Conservation (phyloP, 2,888 invertebrate species). For the Xestoiulus laeticollis region DNA sequence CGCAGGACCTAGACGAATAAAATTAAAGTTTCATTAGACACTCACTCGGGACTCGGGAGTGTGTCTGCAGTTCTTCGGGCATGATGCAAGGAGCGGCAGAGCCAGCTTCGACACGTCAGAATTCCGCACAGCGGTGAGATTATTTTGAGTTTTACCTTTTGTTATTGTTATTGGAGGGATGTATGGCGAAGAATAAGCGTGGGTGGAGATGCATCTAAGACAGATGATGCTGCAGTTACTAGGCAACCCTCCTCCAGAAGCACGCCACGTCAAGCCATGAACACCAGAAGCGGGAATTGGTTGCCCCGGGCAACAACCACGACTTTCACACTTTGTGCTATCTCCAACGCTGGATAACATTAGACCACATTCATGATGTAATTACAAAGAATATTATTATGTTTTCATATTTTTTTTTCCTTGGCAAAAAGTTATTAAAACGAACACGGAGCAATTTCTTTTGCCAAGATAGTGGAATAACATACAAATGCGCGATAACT, state of each 20-base stretch:
- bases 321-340: slow-evolving; percentile 11
- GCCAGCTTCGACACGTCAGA: not conserved
- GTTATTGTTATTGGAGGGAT: slow-evolving; percentile 4
- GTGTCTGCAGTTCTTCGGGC: not conserved
- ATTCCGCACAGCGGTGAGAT: not conserved
- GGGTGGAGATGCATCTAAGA: not conserved
- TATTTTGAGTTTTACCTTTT: not conserved
- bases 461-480: not conserved
- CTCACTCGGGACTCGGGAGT: not conserved
- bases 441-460: not conserved
- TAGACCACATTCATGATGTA: not conserved
- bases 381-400: slow-evolving; percentile 34
- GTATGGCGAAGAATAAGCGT: not conserved
- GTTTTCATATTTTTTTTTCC: slow-evolving; percentile 23
- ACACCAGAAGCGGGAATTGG: not conserved
- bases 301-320: slow-evolving; percentile 17
- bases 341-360: not conserved
- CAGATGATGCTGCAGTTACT: slow-evolving; percentile 10
- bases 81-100: not conserved
- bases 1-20: not conserved
- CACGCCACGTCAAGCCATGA: not conserved
- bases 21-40: not conserved
- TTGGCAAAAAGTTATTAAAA: not conserved
- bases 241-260: not conserved
- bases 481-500: slow-evolving; percentile 28